Base-by-base conservation (phyloP, 2,113 vertebrate genomes). In the Piprites chloris region DNA sequence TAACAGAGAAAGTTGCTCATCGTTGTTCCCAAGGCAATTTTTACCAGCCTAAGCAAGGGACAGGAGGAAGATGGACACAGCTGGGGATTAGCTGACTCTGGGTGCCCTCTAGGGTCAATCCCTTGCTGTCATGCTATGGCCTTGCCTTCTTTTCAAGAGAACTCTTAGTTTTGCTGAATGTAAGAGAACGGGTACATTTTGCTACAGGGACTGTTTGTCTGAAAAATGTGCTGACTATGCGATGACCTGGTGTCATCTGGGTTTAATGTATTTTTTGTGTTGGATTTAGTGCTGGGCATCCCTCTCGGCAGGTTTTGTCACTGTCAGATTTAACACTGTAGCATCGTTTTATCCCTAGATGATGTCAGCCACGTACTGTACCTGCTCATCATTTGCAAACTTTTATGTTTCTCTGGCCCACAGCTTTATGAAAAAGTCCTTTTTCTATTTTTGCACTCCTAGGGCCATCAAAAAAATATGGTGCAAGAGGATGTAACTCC, bases 391-490 rank as follows among this genome's bases (percentile, higher is more conserved):
- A 47, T 11, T 14, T 92, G 49, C 86, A 67, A 85, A 65, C 47
- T 84, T 77, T 42, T 41, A 39, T 4, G 2, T 85, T 91, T 78
- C 50, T 91, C 61, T 85, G 91, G 86, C 53, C 66, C 63, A 79
- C 15, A 72, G 62, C 44, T 89, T 78, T 68, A n/a, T 42, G 7
- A 93, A 81, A 86, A 92, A 37, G 68, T 90, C 35, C 32, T 52
- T 90, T 94, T 86, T 59, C 24, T 80, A 8, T 61, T 85, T 92
- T 78, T 94, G 75, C 85, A 92, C 83, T 96, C 92, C 87, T 53
- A 75, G 69, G 65, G 68, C 80, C 49, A 33, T 69, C 19, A 85
- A 58, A 81, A 81, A 74, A 30, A 22, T 13, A 30, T 5, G 28
- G 26, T 93, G 52, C 69, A 81, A 93, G 47, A 84, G 83, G 76